These are phyloP conservation scores for Penaeus japonicus DNA, from an alignment of 1,140 invertebrate genomes.

Conservation along the genomic window DNA sequence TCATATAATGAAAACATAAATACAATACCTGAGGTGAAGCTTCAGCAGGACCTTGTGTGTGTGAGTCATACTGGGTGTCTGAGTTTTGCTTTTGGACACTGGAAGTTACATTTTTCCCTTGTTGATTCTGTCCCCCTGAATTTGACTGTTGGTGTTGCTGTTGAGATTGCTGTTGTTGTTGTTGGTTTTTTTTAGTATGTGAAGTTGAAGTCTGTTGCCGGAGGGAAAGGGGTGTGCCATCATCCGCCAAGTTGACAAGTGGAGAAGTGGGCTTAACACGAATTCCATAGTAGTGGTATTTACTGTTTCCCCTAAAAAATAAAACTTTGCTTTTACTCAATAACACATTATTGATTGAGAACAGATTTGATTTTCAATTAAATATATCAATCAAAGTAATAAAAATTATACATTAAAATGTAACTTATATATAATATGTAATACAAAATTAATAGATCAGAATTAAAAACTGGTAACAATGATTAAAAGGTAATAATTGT, in stretches of 20 bases:
- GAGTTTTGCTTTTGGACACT: conserved; percentile 45
- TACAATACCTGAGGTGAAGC: conserved; percentile 59
- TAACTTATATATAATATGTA: too few relatives aligned
- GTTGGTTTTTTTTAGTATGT: conserved; percentile 61
- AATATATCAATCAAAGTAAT: too few relatives aligned
- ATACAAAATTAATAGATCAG: too few relatives aligned
- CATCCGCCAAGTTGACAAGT: conserved; percentile 73
- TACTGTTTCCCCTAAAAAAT: conserved; percentile 90
- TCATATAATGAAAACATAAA: too few relatives aligned
- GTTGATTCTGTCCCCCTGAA: conserved; percentile 61
- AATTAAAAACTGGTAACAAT: too few relatives aligned
- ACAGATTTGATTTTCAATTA: too few relatives aligned
- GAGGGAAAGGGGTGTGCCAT: conserved; percentile 63
- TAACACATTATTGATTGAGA: too few relatives aligned
- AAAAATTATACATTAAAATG: too few relatives aligned
- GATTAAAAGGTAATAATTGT: too few relatives aligned
- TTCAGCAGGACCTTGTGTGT: conserved; percentile 57
- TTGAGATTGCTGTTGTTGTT: not conserved
- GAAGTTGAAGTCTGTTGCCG: conserved; percentile 63
- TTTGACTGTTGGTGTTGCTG: not conserved
- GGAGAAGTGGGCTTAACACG: conserved; percentile 89
- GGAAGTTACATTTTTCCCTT: conserved; percentile 9
- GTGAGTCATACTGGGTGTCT: conserved; percentile 61
- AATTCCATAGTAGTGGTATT: conserved; percentile 99
- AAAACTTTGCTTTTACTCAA: not conserved